Evolutionary conservation across 2,888 invertebrate genomes (phyloP).

Genomic region (Rhorus exstirpatorius): DNA sequence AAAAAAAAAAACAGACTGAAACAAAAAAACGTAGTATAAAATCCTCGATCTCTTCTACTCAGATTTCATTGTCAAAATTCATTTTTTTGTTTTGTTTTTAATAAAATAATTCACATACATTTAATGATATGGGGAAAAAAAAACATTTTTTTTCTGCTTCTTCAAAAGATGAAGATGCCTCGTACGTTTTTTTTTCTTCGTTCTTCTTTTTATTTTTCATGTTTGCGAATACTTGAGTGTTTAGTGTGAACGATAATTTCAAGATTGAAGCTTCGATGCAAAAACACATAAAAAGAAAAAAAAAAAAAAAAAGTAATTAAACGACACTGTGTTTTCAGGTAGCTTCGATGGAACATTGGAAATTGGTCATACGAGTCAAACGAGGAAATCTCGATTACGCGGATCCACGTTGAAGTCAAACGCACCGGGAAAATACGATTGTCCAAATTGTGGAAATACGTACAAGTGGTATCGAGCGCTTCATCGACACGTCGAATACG

Average conservation of each 20-base stretch:
- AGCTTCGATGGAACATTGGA: slow-evolving; percentile 14
- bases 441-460: slow-evolving; percentile 80
- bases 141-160: too few species aligned
- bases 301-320: slow-evolving; percentile 9
- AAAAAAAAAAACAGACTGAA: too few species aligned
- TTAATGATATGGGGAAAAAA: too few species aligned
- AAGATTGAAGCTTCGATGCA: not conserved
- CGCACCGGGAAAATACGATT: slow-evolving; percentile 74
- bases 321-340: slow-evolving; percentile 52
- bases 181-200: not conserved
- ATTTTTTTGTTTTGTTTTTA: too few species aligned
- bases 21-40: too few species aligned
- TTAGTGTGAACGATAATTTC: slow-evolving; percentile 4
- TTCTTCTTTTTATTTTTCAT: not conserved
- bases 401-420: slow-evolving; percentile 46
- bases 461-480: slow-evolving; percentile 81
- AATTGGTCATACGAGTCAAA: not conserved
- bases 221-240: too few species aligned
- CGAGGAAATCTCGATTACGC: slow-evolving; percentile 31
- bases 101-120: too few species aligned
- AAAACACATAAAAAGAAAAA: too few species aligned
- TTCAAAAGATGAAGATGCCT: not conserved
- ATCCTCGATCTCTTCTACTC: too few species aligned
- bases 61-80: too few species aligned
- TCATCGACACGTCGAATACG: slow-evolving; percentile 77